Conservation (phyloP, 2,797 vertebrate genomes). For the Poecilia velifera region DNA sequence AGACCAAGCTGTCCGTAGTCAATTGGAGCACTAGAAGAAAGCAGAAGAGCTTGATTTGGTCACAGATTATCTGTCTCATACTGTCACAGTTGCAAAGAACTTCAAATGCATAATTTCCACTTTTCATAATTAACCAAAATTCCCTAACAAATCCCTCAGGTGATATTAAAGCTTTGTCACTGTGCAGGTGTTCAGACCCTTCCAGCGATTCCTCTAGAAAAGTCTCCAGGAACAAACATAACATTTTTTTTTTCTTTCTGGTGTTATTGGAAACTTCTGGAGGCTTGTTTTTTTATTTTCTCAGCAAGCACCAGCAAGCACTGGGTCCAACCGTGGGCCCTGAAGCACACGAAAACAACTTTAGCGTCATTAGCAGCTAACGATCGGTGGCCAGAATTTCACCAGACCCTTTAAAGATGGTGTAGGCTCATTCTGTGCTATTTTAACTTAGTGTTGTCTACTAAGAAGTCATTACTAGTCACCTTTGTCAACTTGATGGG, state of each 20-base stretch:
- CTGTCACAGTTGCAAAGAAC: neutral
- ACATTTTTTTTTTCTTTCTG: neutral
- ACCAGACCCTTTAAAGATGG: neutral
- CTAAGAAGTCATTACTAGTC: neutral
- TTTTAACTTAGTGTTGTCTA: neutral
- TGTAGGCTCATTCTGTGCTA: neutral
- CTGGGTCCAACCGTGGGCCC: neutral
- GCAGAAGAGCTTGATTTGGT: too few species aligned
- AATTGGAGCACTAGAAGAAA: too few species aligned
- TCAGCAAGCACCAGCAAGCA: neutral
- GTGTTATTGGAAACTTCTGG: neutral
- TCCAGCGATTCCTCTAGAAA: neutral
- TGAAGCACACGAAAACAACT: neutral
- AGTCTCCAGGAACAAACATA: neutral
- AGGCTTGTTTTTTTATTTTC: neutral
- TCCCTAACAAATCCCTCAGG: neutral
- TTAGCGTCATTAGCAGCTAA: neutral
- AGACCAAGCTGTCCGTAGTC: too few species aligned
- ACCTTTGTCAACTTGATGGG: neutral
- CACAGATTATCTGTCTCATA: too few species aligned
- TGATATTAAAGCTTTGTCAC: neutral
- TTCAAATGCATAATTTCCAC: neutral
- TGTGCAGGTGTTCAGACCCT: neutral
- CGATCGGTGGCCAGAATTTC: neutral
- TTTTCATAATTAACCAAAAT: neutral